Evolutionary conservation across 2,888 invertebrate species (phyloP).

Genomic region (Tromatobia lineatoria): DNA sequence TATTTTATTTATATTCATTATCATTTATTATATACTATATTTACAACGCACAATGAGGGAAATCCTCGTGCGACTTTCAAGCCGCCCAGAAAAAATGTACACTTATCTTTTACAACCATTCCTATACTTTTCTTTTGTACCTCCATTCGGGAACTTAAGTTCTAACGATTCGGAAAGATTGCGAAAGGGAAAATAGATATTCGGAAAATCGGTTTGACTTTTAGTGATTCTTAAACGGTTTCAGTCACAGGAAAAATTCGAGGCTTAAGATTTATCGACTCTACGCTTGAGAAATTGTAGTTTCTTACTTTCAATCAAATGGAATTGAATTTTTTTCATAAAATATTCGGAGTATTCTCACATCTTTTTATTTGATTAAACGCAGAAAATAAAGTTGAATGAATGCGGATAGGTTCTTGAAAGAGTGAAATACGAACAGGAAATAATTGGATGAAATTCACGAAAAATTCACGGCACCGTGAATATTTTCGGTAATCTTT

Average conservation of each 20-base stretch:
- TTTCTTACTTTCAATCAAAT: not conserved
- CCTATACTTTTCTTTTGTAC: slow-evolving; percentile 5
- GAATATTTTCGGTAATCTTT: not conserved
- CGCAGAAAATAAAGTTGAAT: not conserved
- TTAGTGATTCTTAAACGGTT: not conserved
- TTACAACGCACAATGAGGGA: slow-evolving; percentile 56
- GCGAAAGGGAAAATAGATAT: slow-evolving; percentile 11
- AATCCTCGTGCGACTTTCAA: slow-evolving; percentile 43
- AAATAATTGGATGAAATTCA: not conserved
- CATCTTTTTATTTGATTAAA: too few species aligned
- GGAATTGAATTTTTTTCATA: not conserved
- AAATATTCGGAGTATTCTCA: not conserved
- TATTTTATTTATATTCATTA: slow-evolving; percentile 4
- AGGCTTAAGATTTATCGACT: not conserved
- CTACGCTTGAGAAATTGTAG: not conserved
- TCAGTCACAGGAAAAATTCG: not conserved
- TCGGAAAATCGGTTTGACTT: not conserved
- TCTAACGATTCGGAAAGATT: slow-evolving; percentile 4
- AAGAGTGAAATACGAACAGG: not conserved
- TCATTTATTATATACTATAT: slow-evolving; percentile 45
- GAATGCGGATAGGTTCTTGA: not conserved
- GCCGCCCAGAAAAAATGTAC: slow-evolving; percentile 52
- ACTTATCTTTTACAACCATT: slow-evolving; percentile 58
- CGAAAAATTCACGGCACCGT: not conserved
- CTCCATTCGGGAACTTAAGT: slow-evolving; percentile 17